Conservation (phyloP, 2,113 vertebrate species). For the Limnothrissa miodon region DNA sequence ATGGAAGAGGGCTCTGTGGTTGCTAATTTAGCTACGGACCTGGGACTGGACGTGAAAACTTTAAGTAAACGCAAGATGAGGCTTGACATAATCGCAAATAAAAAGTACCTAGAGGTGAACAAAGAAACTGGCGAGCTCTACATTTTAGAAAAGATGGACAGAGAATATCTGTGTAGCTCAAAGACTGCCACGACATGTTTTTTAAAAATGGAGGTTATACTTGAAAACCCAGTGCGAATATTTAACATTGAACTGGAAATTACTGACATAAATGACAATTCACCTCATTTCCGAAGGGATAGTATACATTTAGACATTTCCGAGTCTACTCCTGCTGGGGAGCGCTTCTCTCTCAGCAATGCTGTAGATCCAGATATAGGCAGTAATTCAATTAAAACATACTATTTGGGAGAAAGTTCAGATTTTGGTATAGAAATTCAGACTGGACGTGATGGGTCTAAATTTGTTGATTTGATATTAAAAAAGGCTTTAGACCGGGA, state of each 20-base stretch:
- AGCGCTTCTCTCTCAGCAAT: constrained; percentile 47
- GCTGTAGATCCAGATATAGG: constrained; percentile 51
- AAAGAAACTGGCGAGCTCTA: constrained; percentile 63
- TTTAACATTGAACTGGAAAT: constrained; percentile 46
- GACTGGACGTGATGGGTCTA: constrained; percentile 46
- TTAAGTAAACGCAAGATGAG: constrained; percentile 64
- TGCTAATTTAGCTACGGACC: constrained; percentile 76
- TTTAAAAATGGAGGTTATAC: constrained; percentile 38
- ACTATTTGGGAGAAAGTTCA: constrained; percentile 47
- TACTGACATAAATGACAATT: constrained; percentile 46
- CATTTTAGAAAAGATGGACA: constrained; percentile 59
- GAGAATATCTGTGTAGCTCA: constrained; percentile 48
- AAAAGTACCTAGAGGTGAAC: constrained; percentile 75
- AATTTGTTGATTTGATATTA: constrained; percentile 43
- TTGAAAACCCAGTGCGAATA: constrained; percentile 49
- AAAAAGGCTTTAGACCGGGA: constrained; percentile 52
- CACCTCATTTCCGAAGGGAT: constrained; percentile 40
- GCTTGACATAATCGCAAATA: constrained; percentile 57
- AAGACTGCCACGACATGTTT: constrained; percentile 40
- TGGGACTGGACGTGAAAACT: constrained; percentile 68
- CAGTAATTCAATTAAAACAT: constrained; percentile 45
- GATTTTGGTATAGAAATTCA: constrained; percentile 54
- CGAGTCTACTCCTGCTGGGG: constrained; percentile 35
- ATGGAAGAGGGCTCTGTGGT: constrained; percentile 78
- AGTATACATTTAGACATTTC: constrained; percentile 47